These are phyloP conservation scores for Oscheius myriophilus DNA, from an alignment of 2,888 invertebrate genomes.

Conservation along the genomic window DNA sequence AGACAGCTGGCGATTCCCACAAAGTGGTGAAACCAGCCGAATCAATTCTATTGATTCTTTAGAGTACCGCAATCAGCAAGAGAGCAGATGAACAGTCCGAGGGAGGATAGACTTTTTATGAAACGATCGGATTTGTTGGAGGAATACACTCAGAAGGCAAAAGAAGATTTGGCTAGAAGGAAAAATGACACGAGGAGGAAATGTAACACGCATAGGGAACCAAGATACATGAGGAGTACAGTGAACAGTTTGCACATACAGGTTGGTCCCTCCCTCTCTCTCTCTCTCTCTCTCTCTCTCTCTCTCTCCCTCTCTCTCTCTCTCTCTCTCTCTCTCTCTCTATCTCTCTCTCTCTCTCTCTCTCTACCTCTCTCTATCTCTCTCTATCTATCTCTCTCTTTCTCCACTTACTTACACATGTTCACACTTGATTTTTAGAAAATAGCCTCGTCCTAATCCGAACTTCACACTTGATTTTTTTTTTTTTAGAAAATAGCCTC, in stretches of 20 bases:
- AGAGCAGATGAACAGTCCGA: constrained; percentile 12
- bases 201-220: constrained; percentile 10
- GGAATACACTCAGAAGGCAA: constrained; percentile 16
- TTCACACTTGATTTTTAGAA: too few species aligned
- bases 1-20: not conserved
- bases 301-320: too few species aligned
- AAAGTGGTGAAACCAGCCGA: not conserved
- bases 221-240: constrained; percentile 18
- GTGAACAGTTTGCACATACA: not conserved
- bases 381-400: too few species aligned
- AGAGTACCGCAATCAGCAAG: constrained; percentile 14
- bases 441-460: constrained; percentile 7
- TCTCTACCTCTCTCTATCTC: too few species aligned
- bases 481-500: constrained; percentile 15
- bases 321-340: too few species aligned
- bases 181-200: constrained; percentile 3
- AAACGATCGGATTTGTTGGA: constrained; percentile 10
- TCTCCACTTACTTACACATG: too few species aligned
- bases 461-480: too few species aligned
- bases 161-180: constrained; percentile 16
- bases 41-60: not conserved
- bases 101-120: constrained; percentile 6
- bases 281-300: too few species aligned
- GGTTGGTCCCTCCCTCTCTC: not conserved
- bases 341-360: too few species aligned